phyloP scores from a whole-genome alignment of 2,113 vertebrate genomes.

The Eptesicus fuscus region DNA sequence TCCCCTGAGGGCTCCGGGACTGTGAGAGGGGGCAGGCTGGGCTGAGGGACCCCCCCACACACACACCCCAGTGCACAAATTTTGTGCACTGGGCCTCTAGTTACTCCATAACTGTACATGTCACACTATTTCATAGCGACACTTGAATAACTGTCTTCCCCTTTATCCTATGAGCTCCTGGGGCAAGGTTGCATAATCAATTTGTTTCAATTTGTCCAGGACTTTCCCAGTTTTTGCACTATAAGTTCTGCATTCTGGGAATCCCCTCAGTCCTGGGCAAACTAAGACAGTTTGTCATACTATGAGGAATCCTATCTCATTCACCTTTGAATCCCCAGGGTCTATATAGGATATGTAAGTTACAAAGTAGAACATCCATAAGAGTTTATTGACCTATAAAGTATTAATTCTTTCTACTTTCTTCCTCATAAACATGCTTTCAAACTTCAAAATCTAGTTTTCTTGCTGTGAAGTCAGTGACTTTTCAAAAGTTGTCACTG shows the following conservation, averaged over 20 bases:
- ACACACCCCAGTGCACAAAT: no score
- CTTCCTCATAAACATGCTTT: background rate
- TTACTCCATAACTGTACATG: background rate
- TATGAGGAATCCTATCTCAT: background rate
- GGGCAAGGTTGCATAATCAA: background rate
- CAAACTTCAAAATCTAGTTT: background rate
- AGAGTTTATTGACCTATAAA: background rate
- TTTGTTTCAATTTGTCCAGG: background rate
- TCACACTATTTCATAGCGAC: background rate
- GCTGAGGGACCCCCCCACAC: no score
- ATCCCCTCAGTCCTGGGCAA: background rate
- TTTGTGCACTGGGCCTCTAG: no score
- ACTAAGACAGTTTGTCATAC: background rate
- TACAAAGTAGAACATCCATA: background rate
- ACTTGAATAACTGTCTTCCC: background rate
- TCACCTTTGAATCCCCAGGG: background rate
- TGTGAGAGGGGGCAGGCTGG: no score
- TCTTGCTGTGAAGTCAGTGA: background rate
- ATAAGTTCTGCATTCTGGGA: background rate
- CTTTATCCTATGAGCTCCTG: background rate
- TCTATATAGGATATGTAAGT: background rate
- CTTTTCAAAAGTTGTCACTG: conserved; percentile 6
- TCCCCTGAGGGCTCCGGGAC: no score
- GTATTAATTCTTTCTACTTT: background rate
- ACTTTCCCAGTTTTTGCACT: background rate